phyloP scores from a whole-genome alignment of 2,888 invertebrate species.

The Sinohyriopsis cumingii region DNA sequence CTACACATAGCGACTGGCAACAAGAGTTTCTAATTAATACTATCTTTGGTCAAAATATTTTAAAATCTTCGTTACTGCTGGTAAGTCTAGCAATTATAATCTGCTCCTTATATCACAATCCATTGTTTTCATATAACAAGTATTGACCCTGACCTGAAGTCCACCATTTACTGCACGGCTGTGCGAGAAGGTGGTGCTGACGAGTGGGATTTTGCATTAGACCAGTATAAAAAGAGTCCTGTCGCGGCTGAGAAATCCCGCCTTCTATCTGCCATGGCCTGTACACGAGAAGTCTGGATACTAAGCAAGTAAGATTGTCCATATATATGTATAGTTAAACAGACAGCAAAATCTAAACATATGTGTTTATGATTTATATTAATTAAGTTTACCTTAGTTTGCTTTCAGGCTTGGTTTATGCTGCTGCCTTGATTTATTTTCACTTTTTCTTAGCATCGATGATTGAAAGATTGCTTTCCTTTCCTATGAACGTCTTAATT shows the following conservation, averaged over 20 bases:
- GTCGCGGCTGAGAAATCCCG: constrained; percentile 80
- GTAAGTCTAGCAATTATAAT: not conserved
- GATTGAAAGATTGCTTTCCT: no score
- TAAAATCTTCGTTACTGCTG: not conserved
- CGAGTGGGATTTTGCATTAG: constrained; percentile 85
- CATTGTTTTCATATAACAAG: constrained; percentile 69
- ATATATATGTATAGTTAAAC: not conserved
- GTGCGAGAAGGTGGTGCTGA: constrained; percentile 79
- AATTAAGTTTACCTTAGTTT: no score
- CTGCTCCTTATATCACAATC: not conserved
- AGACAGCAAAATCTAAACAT: no score
- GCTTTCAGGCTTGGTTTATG: no score
- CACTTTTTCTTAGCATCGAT: no score
- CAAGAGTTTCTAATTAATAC: no score
- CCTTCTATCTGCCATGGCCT: constrained; percentile 80
- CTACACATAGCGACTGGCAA: no score
- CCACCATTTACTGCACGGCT: constrained; percentile 83
- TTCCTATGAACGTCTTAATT: no score
- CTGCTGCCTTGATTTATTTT: no score
- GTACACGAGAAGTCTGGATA: constrained; percentile 79
- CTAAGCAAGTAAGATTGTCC: constrained; percentile 70
- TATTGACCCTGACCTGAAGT: constrained; percentile 82
- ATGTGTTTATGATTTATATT: no score
- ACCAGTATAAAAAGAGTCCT: constrained; percentile 79
- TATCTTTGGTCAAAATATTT: no score